Conservation (phyloP, 2,888 invertebrate species). For the Tribolium freemani region DNA sequence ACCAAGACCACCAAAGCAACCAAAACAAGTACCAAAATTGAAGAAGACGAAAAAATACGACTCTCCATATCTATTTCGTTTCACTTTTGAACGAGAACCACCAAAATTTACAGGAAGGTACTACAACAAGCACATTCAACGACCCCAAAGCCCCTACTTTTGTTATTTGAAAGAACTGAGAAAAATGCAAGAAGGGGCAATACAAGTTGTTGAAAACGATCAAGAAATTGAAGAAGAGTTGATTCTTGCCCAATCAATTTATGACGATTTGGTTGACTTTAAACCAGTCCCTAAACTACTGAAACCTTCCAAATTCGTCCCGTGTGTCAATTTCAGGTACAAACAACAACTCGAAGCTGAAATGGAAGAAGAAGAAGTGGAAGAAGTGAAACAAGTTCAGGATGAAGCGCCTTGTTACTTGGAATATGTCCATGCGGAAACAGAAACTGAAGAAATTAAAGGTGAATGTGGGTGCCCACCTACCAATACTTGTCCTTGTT, state of each 20-base stretch:
- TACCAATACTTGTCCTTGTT: background rate
- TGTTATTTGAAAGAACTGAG: conserved; percentile 52
- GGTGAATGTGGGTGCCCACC: background rate
- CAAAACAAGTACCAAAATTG: conserved; percentile 26
- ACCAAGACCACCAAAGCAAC: conserved; percentile 46
- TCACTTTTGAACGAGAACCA: conserved; percentile 49
- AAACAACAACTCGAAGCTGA: conserved; percentile 1
- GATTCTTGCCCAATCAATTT: conserved; percentile 52
- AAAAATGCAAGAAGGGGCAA: background rate
- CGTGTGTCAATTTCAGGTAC: conserved; percentile 38
- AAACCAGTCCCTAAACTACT: conserved; percentile 42
- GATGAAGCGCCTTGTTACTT: background rate
- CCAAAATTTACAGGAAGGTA: conserved; percentile 57
- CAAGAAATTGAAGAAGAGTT: conserved; percentile 42
- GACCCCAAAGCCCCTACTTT: conserved; percentile 63
- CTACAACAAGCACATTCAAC: conserved; percentile 57
- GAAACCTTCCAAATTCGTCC: conserved; percentile 47
- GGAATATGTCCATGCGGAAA: background rate
- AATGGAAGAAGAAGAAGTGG: conserved; percentile 5
- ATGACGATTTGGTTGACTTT: conserved; percentile 45
- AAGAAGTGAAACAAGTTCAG: background rate
- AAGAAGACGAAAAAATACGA: conserved; percentile 48
- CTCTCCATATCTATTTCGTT: conserved; percentile 63
- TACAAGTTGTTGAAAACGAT: background rate
- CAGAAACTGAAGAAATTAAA: background rate